Base-by-base conservation (phyloP, 2,888 invertebrate species). In the Pherbina coryleti region DNA sequence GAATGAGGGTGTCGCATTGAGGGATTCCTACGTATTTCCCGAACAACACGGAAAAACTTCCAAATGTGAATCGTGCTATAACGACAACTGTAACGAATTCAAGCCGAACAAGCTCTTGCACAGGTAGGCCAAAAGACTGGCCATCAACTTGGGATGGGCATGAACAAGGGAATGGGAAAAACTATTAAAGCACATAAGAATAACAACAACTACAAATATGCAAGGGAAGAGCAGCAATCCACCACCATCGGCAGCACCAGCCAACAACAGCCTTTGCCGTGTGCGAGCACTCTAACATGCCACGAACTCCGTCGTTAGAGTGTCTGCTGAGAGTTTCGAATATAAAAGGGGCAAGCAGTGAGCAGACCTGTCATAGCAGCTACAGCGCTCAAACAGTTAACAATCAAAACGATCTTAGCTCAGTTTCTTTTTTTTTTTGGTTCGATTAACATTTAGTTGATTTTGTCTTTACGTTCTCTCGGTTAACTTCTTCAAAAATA, bases 361-460 rank as follows among this genome's bases (percentile, higher is more conserved):
- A 81, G 80, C 82, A 84, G 85, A 88, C 89, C 88, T 89, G 88
- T 89, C 89, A 89, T 84, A 88, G 82, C 82, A 84, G 83, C 83
- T 84, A 83, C 83, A 86, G 83, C 85, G 85, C 80, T 88, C 86
- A 86, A 83, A 82, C 85, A 84, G 88, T 84, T 82, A 83, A 85
- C 84, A 87, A 81, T 83, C 76, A 51, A 75, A 55, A 25, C 76
- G 79, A 81, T 77, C 71, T 78, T 76, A 34, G 67, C 28, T 67
- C 25, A 28, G 25, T 69, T 49, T n/a, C n/a, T n/a, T n/a, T n/a
- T n/a, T n/a, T n/a, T n/a, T n/a, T 37, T 49, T 51, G 14, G 49
- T 25, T 51, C 22, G 22, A 22, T 22, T 22, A 9, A 70, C 70
- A 4, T 67, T 72, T 37, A 73, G 76, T 75, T 66, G 25, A 70